Conservation (phyloP, 1,140 invertebrate species). For the Drosophila sproati region DNA sequence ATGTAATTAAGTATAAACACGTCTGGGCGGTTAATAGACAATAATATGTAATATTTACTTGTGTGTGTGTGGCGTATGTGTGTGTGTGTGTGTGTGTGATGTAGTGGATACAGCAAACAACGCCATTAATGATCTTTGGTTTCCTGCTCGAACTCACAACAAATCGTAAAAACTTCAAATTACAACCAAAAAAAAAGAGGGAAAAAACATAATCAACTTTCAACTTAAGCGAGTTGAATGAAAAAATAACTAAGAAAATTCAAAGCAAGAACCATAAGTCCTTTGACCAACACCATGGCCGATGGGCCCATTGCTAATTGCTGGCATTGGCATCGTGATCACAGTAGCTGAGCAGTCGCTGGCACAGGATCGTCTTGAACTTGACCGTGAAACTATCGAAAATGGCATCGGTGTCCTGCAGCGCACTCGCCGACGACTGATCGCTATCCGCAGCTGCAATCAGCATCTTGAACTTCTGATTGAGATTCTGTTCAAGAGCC, state of each 20-base stretch:
- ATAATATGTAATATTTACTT: conserved; percentile 42
- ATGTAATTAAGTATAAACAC: conserved; percentile 69
- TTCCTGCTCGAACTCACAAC: conserved; percentile 48
- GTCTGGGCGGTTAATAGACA: conserved; percentile 51
- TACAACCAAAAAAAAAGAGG: conserved; percentile 33
- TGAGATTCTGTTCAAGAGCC: conserved; percentile 79
- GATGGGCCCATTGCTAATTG: conserved; percentile 60
- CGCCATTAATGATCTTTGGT: conserved; percentile 45
- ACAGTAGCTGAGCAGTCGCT: conserved; percentile 80
- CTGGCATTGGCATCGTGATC: conserved; percentile 52
- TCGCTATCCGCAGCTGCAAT: conserved; percentile 67
- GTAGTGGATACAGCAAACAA: conserved; percentile 12
- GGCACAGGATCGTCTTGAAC: conserved; percentile 83
- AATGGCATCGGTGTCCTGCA: conserved; percentile 79
- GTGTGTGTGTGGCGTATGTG: conserved; percentile 32
- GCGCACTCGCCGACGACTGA: conserved; percentile 26
- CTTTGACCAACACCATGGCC: conserved; percentile 17
- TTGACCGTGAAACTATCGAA: conserved; percentile 81
- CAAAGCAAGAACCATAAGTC: conserved; percentile 52
- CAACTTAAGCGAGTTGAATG: conserved; percentile 42
- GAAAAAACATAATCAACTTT: conserved; percentile 43
- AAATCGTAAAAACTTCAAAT: conserved; percentile 37
- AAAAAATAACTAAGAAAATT: conserved; percentile 39
- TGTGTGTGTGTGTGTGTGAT: conserved; percentile 29
- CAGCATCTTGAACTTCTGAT: conserved; percentile 78